Evolutionary conservation across 1,140 invertebrate genomes (phyloP), one percentile per base, ranked within the genome.

Genomic region (Drosophila guanche): DNA sequence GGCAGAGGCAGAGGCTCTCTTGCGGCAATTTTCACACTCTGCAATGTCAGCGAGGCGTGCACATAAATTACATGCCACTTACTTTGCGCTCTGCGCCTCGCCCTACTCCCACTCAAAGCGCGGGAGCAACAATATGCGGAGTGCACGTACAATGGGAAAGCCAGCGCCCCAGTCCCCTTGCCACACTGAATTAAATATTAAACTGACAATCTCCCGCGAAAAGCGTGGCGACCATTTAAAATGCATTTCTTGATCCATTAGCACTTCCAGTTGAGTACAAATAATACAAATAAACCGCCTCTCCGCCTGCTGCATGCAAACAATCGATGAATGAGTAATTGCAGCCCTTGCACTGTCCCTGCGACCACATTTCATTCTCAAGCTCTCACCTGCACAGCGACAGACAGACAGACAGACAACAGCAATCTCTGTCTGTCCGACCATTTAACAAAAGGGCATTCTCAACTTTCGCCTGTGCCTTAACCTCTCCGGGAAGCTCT

Each of bases 241-340:
- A 85, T 85, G 76, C 77, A 80, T 43, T 67, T 53, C 40, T 59
- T 77, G 80, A 85, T 85, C 77, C 77, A 85, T 85, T 86, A 85
- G 67, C 62, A 33, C 48, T 60, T 29, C 37, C 62, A 53, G 27
- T 51, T 45, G 37, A 40, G 42, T 46, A 53, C 52, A 54, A 67
- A 59, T 42, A 75, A 66, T 56, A 62, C 33, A 42, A 65, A 62
- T 41, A 33, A 20, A 20, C n/a, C 29, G 27, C 48, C 27, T 45
- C 4, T 5, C 23, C 10, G 25, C 10, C 16, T 16, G 25, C 12
- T 43, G 46, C 59, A 68, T 73, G 63, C 54, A 63, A 70, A 69
- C 73, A 89, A 89, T 89, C 85, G 80, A 89, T 89, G 70, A 78
- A 85, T 78, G 73, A 89, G 70, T 85, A 89, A 89, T 89, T 75